A percentile compares a stretch with the other conserved stretches of the same genome.
Conservation (phyloP, 2,113 vertebrate species). For the Apus apus region DNA sequence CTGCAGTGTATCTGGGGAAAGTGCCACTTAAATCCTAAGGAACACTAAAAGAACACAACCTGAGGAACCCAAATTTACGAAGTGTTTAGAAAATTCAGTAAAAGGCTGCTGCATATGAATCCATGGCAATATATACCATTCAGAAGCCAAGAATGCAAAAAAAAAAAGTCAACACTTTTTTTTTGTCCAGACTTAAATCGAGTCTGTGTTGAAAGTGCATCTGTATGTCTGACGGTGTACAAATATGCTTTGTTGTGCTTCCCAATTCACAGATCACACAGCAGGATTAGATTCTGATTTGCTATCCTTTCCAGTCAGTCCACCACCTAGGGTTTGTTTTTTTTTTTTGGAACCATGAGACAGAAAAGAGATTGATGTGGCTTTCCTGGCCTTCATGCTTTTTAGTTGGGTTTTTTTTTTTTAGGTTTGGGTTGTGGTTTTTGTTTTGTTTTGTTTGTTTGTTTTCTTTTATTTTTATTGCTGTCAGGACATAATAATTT, state of each 20-base stretch:
- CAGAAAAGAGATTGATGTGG: background rate
- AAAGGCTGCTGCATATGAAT: background rate
- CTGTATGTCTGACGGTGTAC: background rate
- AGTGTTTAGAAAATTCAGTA: background rate
- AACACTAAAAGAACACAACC: background rate
- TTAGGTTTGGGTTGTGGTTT: no score
- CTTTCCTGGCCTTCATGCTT: background rate
- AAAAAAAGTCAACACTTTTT: background rate
- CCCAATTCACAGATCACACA: background rate
- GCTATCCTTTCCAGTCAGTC: background rate
- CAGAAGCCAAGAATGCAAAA: background rate
- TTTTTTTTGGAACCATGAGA: background rate
- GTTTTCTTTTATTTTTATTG: background rate
- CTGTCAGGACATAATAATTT: background rate
- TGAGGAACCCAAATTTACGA: background rate
- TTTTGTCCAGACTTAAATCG: background rate
- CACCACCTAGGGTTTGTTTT: fast-evolving
- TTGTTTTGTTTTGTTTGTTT: no score
- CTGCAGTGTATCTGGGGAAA: background rate
- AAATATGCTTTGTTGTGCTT: background rate
- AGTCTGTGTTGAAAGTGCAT: background rate
- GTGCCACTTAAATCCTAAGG: background rate
- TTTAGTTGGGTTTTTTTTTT: no score
- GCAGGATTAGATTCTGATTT: background rate
- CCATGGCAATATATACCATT: background rate